Percentiles rank a stretch among this genome's conserved stretches.
Conservation (phyloP, 2,797 vertebrate genomes). For the Acridotheres tristis region DNA sequence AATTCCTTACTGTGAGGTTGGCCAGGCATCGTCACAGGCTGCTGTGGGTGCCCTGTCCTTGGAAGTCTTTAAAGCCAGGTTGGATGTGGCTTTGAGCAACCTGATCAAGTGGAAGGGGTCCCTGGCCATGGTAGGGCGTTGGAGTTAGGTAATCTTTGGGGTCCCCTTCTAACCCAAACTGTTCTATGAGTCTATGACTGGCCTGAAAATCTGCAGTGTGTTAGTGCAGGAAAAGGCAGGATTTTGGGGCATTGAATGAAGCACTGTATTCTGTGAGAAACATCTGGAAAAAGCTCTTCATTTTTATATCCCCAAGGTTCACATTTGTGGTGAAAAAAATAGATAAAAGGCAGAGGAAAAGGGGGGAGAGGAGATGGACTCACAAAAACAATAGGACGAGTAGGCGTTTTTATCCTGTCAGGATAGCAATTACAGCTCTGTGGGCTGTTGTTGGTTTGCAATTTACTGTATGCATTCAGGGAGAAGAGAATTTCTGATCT, state of each 20-base stretch:
- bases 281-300: neutral
- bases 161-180: neutral
- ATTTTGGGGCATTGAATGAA: neutral
- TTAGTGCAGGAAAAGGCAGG: neutral
- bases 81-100: neutral
- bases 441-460: constrained; percentile 40
- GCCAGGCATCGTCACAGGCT: neutral
- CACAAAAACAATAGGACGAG: constrained; percentile 6
- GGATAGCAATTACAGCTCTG: constrained; percentile 49
- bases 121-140: neutral
- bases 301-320: neutral
- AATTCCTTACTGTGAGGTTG: neutral
- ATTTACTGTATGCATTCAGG: constrained; percentile 54
- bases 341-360: neutral
- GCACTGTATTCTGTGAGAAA: neutral
- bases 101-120: neutral
- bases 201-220: neutral
- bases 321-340: neutral
- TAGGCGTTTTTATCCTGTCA: constrained; percentile 41
- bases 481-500: constrained; percentile 60
- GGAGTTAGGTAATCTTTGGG: neutral
- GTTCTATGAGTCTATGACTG: neutral
- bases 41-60: neutral
- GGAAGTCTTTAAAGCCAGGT: neutral
- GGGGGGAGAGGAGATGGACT: neutral